Evolutionary conservation across 2,113 vertebrate species (phyloP).

Genomic region (Elgaria multicarinata): DNA sequence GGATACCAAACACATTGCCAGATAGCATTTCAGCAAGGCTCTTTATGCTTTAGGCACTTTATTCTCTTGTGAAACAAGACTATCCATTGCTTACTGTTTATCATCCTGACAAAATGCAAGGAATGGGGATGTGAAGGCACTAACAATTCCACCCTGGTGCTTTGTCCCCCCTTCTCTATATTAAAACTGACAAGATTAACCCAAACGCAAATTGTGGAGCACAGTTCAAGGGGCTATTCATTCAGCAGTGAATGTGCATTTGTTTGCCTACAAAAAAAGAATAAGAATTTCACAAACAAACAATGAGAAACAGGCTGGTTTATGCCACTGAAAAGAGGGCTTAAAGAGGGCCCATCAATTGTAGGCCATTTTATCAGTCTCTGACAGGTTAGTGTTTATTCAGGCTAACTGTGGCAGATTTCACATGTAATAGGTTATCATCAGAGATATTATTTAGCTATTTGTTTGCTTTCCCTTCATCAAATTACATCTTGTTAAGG

Average conservation of each 20-base stretch:
- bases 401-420: slow-evolving; percentile 52
- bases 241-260: slow-evolving; percentile 78
- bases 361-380: slow-evolving; percentile 79
- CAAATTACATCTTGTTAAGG: slow-evolving; percentile 63
- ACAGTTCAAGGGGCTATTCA: slow-evolving; percentile 85
- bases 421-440: slow-evolving; percentile 71
- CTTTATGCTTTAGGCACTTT: slow-evolving; percentile 74
- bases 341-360: slow-evolving; percentile 76
- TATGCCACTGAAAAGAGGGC: slow-evolving; percentile 72
- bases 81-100: slow-evolving; percentile 81
- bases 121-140: slow-evolving; percentile 78
- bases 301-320: slow-evolving; percentile 74
- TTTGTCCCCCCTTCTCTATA: slow-evolving; percentile 70
- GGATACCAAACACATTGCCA: slow-evolving; percentile 57
- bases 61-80: slow-evolving; percentile 71
- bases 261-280: slow-evolving; percentile 80
- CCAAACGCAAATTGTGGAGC: slow-evolving; percentile 77
- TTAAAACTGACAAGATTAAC: slow-evolving; percentile 85
- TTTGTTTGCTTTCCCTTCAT: slow-evolving; percentile 64
- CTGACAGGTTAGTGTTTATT: slow-evolving; percentile 76
- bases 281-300: slow-evolving; percentile 80
- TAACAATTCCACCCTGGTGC: slow-evolving; percentile 78
- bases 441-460: slow-evolving; percentile 63
- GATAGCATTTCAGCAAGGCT: slow-evolving; percentile 57
- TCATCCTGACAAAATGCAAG: slow-evolving; percentile 82